Evolutionary conservation across 1,140 invertebrate genomes (phyloP), one percentile per base, ranked within the genome.

Genomic region (Diuraphis noxia): DNA sequence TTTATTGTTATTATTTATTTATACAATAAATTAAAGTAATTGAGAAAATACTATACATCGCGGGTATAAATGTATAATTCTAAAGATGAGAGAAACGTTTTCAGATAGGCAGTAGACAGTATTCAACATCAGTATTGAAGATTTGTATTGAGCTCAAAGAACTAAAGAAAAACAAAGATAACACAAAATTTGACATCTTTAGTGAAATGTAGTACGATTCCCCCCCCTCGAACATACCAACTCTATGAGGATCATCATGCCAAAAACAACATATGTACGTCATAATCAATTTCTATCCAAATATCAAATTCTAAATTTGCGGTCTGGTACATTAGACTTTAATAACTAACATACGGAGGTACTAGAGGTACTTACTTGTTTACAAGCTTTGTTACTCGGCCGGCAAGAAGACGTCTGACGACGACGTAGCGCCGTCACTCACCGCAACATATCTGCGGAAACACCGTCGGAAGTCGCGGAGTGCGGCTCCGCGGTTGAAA

Each of bases 81-180:
- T n/a, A n/a, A n/a, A n/a, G n/a, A n/a, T n/a, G n/a, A n/a, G n/a
- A n/a, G n/a, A n/a, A n/a, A n/a, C 6, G 10, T 63, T n/a, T 13
- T n/a, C 56, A 63, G 0, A 63, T n/a, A 56, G 2, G 52, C 10
- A 8, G n/a, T n/a, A n/a, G n/a, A n/a, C n/a, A n/a, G n/a, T n/a
- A n/a, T n/a, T 56, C 23, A 56, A 56, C 25, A 25, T 8, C 6
- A 63, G 30, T 63, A 1, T 63, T 4, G 10, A n/a, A 63, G 30
- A 63, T 0, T 63, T n/a, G 30, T 63, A n/a, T 63, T 0, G 0
- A 63, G 0, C 9, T 30, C 30, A 63, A 9, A n/a, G 13, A n/a
- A n/a, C 13, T 6, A n/a, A 1, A 5, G 19, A 3, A n/a, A 72
- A n/a, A n/a, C 56, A n/a, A n/a, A 25, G 0, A 0, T n/a, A 6